A percentile compares a stretch with the other conserved stretches of the same genome.
These are phyloP conservation scores for Harpagoxenus sublaevis DNA, from an alignment of 2,888 invertebrate species.

Conservation along the genomic window DNA sequence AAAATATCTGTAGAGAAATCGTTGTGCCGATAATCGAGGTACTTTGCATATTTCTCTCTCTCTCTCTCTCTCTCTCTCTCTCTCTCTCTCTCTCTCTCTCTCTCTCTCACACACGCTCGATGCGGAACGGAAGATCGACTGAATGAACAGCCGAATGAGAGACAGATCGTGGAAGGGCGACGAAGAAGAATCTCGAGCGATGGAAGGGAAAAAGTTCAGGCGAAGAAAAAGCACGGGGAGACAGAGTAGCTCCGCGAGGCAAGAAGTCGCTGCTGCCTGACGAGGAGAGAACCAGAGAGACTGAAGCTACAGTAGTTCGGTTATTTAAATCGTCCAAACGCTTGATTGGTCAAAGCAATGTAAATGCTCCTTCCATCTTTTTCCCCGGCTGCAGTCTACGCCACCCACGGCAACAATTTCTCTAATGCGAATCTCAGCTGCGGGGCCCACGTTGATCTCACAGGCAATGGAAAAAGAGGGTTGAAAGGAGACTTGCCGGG, in stretches of 20 bases:
- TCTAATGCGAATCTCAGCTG: slow-evolving; percentile 77
- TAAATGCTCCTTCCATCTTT: slow-evolving; percentile 69
- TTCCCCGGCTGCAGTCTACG: slow-evolving; percentile 45
- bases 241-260: slow-evolving; percentile 29
- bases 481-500: slow-evolving; percentile 52
- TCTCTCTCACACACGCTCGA: too few relatives aligned
- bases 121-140: slow-evolving; percentile 12
- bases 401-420: slow-evolving; percentile 73
- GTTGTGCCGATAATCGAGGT: slow-evolving; percentile 69
- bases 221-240: not conserved
- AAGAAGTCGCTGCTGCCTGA: slow-evolving; percentile 63
- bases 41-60: slow-evolving; percentile 66
- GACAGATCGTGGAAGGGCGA: slow-evolving; percentile 27
- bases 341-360: slow-evolving; percentile 77
- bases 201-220: not conserved
- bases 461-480: slow-evolving; percentile 55
- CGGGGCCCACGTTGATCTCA: slow-evolving; percentile 70
- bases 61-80: too few relatives aligned
- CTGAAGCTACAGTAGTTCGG: slow-evolving; percentile 65
- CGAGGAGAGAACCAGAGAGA: slow-evolving; percentile 55
- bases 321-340: slow-evolving; percentile 75
- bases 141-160: slow-evolving; percentile 19
- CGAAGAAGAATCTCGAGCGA: slow-evolving; percentile 23
- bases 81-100: too few relatives aligned
- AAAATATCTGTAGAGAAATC: slow-evolving; percentile 68